Evolutionary conservation across 2,888 invertebrate genomes (phyloP), one percentile per base, ranked within the genome.

Genomic region (Adelognathus sp.): DNA sequence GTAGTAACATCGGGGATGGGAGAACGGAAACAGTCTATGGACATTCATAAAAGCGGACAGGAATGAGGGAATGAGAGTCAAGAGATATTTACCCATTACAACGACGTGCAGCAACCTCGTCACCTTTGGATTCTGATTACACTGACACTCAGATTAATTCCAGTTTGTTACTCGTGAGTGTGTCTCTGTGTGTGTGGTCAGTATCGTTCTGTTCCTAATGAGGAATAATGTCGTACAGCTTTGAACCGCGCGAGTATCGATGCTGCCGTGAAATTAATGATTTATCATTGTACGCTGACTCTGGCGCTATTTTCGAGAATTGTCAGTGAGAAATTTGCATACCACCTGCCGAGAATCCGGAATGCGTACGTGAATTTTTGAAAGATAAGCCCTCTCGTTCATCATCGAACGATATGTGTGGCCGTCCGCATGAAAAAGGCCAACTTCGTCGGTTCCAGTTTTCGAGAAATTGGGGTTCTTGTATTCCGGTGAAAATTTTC

Each of bases 181-280:
- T n/a, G n/a, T n/a, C n/a, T n/a, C n/a, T n/a, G 1, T 24, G 3
- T 27, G 2, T 9, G 16, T 14, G 5, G 18, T 14, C 27, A 3
- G 29, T 44, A 64, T 24, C 27, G 14, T 6, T 21, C 16, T 31
- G 3, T 36, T 58, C 36, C 24, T 50, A 36, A 70, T 18, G 27
- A 50, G 24, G 16, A 70, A 18, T 70, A 50, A 70, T 60, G 36
- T 24, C 5, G 4, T 3, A 56, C 14, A n/a, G 6, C 3, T 56
- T 16, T 16, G 14, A 46, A 33, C 11, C 7, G 5, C 11, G 2
- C 5, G 6, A 9, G 27, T 41, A 33, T 58, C 41, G 29, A 33
- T 44, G n/a, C 9, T 27, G 9, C 31, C 44, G 27, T 31, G 1
- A 64, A 46, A 56, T 73, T n/a, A 64, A 39, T 71, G 11, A 39